A percentile compares a stretch with the other conserved stretches of the same genome.
Conservation (phyloP, 2,888 invertebrate species). For the Acanthosoma haemorrhoidale region DNA sequence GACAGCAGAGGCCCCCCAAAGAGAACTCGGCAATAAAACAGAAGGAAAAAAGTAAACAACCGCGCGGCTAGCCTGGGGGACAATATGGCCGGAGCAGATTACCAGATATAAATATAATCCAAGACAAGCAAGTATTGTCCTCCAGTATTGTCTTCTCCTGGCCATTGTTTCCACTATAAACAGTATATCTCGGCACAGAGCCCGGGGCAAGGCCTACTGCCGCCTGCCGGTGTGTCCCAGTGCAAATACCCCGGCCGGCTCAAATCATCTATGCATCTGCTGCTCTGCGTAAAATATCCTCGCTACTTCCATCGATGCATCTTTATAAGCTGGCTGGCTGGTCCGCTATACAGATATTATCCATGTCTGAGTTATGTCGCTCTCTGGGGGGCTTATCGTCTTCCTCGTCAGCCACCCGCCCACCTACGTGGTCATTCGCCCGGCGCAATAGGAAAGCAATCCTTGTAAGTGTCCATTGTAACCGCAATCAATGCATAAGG, state of each 20-base stretch:
- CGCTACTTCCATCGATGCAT: constrained; percentile 8
- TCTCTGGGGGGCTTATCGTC: too few species aligned
- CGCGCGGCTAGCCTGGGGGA: neutral
- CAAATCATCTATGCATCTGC: neutral
- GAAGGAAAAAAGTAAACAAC: neutral
- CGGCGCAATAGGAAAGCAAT: too few species aligned
- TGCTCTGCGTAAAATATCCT: neutral
- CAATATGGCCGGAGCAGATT: constrained; percentile 9
- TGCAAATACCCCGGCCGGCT: neutral
- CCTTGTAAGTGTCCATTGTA: too few species aligned
- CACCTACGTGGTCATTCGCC: neutral
- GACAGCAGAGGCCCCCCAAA: too few species aligned
- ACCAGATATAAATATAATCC: constrained; percentile 9
- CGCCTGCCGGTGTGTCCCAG: too few species aligned
- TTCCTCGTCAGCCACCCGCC: neutral
- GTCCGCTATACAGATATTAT: constrained; percentile 2
- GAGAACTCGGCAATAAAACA: constrained; percentile 9
- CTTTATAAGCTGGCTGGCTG: constrained; percentile 14
- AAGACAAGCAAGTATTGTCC: constrained; percentile 4
- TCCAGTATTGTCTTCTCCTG: neutral
- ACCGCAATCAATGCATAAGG: too few species aligned
- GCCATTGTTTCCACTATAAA: constrained; percentile 5
- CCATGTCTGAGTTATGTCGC: neutral
- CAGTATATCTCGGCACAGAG: too few species aligned
- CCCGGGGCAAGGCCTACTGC: too few species aligned